Base-by-base conservation (phyloP, 2,113 vertebrate species). In the Pollachius pollachius region DNA sequence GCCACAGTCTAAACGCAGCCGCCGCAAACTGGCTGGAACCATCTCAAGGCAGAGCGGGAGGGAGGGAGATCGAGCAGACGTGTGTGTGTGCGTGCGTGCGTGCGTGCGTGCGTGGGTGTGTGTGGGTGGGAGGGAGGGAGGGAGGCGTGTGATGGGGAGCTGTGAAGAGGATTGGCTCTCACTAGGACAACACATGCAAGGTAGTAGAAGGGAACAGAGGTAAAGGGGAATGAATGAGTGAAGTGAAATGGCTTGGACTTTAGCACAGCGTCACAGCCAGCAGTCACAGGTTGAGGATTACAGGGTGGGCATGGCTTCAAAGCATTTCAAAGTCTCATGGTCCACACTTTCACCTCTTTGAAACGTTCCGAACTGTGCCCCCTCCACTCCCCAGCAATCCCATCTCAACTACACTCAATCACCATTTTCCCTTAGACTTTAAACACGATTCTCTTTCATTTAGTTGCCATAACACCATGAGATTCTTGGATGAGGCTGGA, bases 271-370 rank as follows among this genome's bases (percentile, higher is more conserved):
- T 87, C 74, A 79, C 82, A 81, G 80, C 60, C 84, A 62, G 69
- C 25, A 81, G 82, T 90, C 87, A 88, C 89, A 89, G 89, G 89
- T 80, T 87, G 81, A 81, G 77, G 85, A 90, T 90, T 87, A 89
- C 71, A 62, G 63, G 34, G 71, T 73, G 83, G 86, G 84, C 86
- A 84, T 62, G 62, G 81, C 87, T 87, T 91, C 84, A 91, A 25
- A 56, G 64, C 61, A 59, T 72, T 88, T 84, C 72, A 71, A n/a
- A 77, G 78, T 84, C 87, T 80, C 84, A 89, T 79, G 74, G 85
- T 81, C 71, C 72, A 79, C 8, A 58, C 73, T 80, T 81, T 77
- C 65, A 62, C 70, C 69, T 73, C 34, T 60, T 65, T 59, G 58
- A 23, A 8, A 76, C 60, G 68, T 52, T 1, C 34, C 27, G 30